Base-by-base conservation (phyloP, 2,113 vertebrate genomes). In the Pseudolaguvia tuberculata region DNA sequence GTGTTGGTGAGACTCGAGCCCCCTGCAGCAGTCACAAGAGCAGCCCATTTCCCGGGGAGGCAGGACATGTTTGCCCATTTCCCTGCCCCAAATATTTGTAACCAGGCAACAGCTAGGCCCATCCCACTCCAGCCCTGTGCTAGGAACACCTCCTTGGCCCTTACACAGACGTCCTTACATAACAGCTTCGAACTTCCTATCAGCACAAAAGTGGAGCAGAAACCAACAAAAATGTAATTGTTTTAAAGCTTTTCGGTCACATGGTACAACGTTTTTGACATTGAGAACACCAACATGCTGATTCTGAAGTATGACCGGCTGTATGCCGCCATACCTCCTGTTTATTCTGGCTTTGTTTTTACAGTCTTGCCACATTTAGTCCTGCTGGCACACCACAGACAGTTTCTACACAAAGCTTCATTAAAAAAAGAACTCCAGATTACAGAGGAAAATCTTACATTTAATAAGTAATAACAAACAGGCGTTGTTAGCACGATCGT, bases 1-100 rank as follows among this genome's bases (percentile, higher is more conserved):
- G 42, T 79, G 50, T 76, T 53, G n/a, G 67, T 78, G 58, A 25
- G 75, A 62, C 62, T 73, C 31, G 18, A 73, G 66, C 73, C 63
- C 75, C 85, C 85, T 83, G 84, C 79, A 81, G 77, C 80, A 79
- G 79, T 89, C 85, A 81, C 75, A 81, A 88, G 88, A 81, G 81
- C 83, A 82, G 85, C 88, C 84, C 80, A 72, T 89, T 89, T 89
- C 85, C 87, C 79, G 75, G 82, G 83, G 87, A 87, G 88, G 88
- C 84, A 86, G 85, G 83, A 76, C 85, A 0, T 88, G 87, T 86
- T 90, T 89, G 86, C 88, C 81, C 85, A 67, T 77, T 89, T 85
- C 86, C 85, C 85, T 87, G 88, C 86, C 87, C 89, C 90, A 91
- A 91, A 92, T 91, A 90, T 87, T 86, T 85, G 90, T 91, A 89